These are phyloP conservation scores for Poecilia velifera DNA, from an alignment of 2,797 vertebrate species.

Conservation along the genomic window DNA sequence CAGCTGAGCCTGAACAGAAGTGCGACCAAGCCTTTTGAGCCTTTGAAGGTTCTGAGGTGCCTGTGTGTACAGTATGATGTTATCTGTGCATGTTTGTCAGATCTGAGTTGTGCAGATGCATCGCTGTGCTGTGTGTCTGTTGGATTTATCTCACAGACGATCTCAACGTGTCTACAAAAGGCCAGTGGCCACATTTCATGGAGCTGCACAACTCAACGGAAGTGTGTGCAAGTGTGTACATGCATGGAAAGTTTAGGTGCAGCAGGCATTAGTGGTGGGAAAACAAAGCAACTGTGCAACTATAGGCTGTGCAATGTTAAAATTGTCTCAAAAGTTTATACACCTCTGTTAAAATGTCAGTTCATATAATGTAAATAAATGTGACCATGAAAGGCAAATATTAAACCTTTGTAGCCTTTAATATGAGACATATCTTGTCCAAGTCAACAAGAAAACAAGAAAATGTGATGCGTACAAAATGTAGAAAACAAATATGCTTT, in stretches of 20 bases:
- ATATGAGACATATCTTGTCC: not conserved
- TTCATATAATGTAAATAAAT: not conserved
- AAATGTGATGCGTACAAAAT: not conserved
- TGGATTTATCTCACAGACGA: slow-evolving; percentile 39
- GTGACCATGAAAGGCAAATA: not conserved
- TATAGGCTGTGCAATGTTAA: slow-evolving; percentile 1
- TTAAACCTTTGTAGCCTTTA: not conserved
- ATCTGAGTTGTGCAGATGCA: slow-evolving; percentile 20
- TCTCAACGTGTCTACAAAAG: slow-evolving; percentile 65
- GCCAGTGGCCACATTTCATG: slow-evolving; percentile 49
- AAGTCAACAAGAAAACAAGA: not conserved
- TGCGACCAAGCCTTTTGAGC: slow-evolving; percentile 24
- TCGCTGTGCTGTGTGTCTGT: slow-evolving; percentile 14
- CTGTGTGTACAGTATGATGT: slow-evolving; percentile 11
- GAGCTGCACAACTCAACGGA: slow-evolving; percentile 35
- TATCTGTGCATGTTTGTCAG: slow-evolving; percentile 26
- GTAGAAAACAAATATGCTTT: not conserved
- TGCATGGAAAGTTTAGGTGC: slow-evolving; percentile 28
- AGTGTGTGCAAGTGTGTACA: slow-evolving; percentile 28
- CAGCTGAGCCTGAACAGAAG: slow-evolving; percentile 30
- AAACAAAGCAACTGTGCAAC: slow-evolving; percentile 30
- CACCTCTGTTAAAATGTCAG: not conserved
- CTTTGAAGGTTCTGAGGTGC: slow-evolving; percentile 36
- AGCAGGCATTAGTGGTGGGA: slow-evolving; percentile 34
- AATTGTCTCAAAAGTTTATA: not conserved